Evolutionary conservation across 2,113 vertebrate genomes (phyloP).

Genomic region (Rhea americana): DNA sequence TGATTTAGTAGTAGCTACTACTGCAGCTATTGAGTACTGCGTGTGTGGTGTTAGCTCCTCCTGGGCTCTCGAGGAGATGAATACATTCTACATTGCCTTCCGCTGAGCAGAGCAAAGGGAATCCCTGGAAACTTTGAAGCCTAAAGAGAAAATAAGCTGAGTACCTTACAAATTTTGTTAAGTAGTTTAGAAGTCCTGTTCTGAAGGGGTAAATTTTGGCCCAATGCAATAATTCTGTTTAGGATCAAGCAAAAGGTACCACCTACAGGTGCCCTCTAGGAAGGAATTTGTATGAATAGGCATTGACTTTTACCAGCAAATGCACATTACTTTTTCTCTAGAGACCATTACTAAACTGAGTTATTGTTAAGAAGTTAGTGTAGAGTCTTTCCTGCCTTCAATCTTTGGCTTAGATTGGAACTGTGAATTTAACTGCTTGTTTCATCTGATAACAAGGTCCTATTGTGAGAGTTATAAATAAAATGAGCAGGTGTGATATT

Average conservation of each 20-base stretch:
- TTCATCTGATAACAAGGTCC: background rate
- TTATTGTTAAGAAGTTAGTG: background rate
- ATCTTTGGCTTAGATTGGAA: background rate
- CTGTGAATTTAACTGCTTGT: background rate
- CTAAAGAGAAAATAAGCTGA: background rate
- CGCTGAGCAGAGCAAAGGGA: background rate
- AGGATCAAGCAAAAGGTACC: background rate
- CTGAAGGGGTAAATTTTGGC: background rate
- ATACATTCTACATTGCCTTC: background rate
- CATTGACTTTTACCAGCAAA: background rate
- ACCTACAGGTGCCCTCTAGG: fast-evolving
- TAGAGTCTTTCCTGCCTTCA: background rate
- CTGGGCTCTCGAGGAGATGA: background rate
- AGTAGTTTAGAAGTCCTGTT: background rate
- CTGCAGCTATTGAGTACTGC: background rate
- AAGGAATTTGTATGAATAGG: background rate
- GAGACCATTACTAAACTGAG: background rate
- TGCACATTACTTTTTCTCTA: background rate
- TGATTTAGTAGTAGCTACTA: background rate
- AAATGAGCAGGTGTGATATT: background rate
- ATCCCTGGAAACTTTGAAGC: background rate
- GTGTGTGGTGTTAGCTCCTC: background rate
- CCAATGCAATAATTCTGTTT: background rate
- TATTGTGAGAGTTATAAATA: background rate
- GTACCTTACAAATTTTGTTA: background rate